Evolutionary conservation across 2,888 invertebrate genomes (phyloP).

Genomic region (Scelioninae gen. 2): DNA sequence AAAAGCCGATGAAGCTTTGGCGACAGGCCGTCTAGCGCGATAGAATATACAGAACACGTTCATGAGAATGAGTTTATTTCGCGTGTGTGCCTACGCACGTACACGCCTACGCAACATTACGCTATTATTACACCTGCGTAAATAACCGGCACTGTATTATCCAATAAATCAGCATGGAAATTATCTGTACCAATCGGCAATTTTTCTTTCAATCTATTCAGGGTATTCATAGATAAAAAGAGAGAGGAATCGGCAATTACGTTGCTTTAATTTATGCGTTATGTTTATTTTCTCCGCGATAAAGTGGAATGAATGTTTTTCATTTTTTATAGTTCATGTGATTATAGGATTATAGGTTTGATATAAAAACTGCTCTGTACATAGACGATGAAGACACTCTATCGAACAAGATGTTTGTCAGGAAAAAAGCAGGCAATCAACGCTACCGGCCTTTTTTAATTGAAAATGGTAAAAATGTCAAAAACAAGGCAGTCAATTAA

Average conservation of each 20-base stretch:
- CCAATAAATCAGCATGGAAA: slow-evolving; percentile 51
- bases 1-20: slow-evolving; percentile 54
- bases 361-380: no score
- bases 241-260: slow-evolving; percentile 14
- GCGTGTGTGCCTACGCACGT: slow-evolving; percentile 54
- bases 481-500: no score
- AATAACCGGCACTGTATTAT: slow-evolving; percentile 46
- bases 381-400: no score
- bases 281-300: no score
- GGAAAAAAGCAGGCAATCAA: no score
- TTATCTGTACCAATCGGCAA: slow-evolving; percentile 46
- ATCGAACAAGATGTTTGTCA: no score
- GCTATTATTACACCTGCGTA: slow-evolving; percentile 60
- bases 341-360: no score
- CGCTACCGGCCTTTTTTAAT: no score
- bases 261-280: neutral
- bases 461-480: no score
- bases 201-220: slow-evolving; percentile 33
- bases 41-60: slow-evolving; percentile 50
- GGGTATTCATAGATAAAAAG: slow-evolving; percentile 25
- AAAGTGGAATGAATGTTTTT: no score
- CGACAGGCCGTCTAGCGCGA: slow-evolving; percentile 57
- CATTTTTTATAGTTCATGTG: no score
- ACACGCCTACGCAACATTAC: slow-evolving; percentile 50
- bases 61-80: slow-evolving; percentile 49